Conservation (phyloP, 1,140 invertebrate genomes). For the Littorina saxatilis region DNA sequence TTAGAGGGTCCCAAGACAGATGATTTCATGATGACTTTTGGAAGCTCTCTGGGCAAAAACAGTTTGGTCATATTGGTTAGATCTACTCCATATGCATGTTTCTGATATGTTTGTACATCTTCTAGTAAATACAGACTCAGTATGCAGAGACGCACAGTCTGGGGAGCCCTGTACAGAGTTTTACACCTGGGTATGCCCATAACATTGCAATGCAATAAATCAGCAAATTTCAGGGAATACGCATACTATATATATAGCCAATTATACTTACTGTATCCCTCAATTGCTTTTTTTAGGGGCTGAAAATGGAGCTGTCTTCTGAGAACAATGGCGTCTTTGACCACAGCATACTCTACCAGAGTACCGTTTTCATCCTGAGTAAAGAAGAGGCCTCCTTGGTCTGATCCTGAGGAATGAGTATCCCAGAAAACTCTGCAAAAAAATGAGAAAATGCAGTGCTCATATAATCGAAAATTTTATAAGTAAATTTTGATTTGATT, state of each 20-base stretch:
- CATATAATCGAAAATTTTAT: too few species aligned
- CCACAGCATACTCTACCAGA: not conserved
- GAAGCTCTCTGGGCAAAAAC: too few species aligned
- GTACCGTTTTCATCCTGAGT: conserved; percentile 13
- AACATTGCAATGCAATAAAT: not conserved
- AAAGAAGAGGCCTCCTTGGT: not conserved
- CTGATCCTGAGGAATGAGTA: not conserved
- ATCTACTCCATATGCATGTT: not conserved
- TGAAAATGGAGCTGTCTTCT: conserved; percentile 23
- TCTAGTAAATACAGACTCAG: not conserved
- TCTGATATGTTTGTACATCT: not conserved
- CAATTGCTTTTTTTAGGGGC: conserved; percentile 21
- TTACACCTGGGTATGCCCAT: too few species aligned
- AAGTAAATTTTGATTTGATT: too few species aligned
- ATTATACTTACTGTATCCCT: conserved; percentile 16
- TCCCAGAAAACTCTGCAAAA: conserved; percentile 32
- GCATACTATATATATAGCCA: too few species aligned
- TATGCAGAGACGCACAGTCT: not conserved
- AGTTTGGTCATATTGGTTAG: not conserved
- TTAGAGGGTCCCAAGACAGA: too few species aligned
- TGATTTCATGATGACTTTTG: too few species aligned
- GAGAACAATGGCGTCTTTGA: not conserved
- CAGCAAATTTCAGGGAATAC: not conserved
- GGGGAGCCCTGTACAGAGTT: not conserved
- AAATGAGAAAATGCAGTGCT: not conserved